phyloP scores from a whole-genome alignment of 2,888 invertebrate genomes.

The Nomada fucata region DNA sequence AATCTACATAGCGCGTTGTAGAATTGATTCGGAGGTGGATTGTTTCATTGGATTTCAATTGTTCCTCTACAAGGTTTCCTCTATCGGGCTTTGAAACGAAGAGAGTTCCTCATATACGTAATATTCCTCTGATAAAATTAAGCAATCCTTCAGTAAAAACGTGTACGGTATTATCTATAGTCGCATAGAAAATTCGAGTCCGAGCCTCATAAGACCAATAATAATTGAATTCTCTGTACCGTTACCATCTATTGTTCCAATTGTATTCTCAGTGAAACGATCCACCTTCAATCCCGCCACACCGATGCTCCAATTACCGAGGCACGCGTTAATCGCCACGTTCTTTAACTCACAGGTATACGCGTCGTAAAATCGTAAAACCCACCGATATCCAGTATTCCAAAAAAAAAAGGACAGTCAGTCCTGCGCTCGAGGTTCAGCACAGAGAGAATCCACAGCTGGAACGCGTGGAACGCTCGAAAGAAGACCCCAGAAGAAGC shows the following conservation, averaged over 20 bases:
- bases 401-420: not conserved
- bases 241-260: too few relatives aligned
- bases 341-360: constrained; percentile 13
- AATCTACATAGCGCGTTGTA: not conserved
- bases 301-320: not conserved
- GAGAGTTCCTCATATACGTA: too few relatives aligned
- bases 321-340: not conserved
- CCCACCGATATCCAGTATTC: not conserved
- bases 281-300: not conserved
- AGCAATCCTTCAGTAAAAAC: too few relatives aligned
- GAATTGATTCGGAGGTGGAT: constrained; percentile 21
- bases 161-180: too few relatives aligned
- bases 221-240: too few relatives aligned
- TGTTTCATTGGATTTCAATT: constrained; percentile 15
- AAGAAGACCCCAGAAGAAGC: not conserved
- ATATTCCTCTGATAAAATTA: too few relatives aligned
- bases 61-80: not conserved
- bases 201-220: too few relatives aligned
- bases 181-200: too few relatives aligned
- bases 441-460: too few relatives aligned
- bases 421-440: too few relatives aligned
- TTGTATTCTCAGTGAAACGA: not conserved
- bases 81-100: not conserved
- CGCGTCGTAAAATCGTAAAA: not conserved
- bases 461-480: too few relatives aligned